Conservation (phyloP, 2,113 vertebrate species). For the Myocastor coypus region DNA sequence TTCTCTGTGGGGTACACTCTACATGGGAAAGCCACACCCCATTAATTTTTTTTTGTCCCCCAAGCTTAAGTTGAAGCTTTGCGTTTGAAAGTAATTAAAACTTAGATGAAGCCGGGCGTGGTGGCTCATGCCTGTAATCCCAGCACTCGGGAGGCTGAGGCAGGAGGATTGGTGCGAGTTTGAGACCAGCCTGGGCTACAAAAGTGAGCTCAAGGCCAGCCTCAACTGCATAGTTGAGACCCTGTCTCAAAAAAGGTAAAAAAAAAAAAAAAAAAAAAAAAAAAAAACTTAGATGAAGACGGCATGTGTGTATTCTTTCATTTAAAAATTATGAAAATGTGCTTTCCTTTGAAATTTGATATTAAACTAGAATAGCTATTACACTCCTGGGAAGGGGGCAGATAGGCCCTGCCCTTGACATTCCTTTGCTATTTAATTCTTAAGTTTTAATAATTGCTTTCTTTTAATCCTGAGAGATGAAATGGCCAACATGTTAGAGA, state of each 20-base stretch:
- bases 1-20: constrained; percentile 60
- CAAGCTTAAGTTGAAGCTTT: constrained; percentile 66
- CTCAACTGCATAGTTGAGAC: too few species aligned
- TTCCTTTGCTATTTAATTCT: neutral
- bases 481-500: neutral
- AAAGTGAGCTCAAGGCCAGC: too few species aligned
- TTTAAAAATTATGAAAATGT: constrained; percentile 65
- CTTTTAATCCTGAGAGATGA: constrained; percentile 18
- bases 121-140: too few species aligned
- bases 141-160: too few species aligned
- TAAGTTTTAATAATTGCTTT: constrained; percentile 29
- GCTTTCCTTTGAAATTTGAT: constrained; percentile 34
- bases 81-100: constrained; percentile 60
- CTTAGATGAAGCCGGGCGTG: constrained; percentile 56
- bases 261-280: too few species aligned
- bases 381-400: neutral
- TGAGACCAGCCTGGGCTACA: too few species aligned
- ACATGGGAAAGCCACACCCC: constrained; percentile 46
- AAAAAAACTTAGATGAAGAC: constrained; percentile 55
- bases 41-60: constrained; percentile 42
- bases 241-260: too few species aligned
- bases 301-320: constrained; percentile 56
- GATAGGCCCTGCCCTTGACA: neutral
- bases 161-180: too few species aligned
- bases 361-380: neutral